Evolutionary conservation across 2,888 invertebrate genomes (phyloP).

Genomic region (Nebria salina): DNA sequence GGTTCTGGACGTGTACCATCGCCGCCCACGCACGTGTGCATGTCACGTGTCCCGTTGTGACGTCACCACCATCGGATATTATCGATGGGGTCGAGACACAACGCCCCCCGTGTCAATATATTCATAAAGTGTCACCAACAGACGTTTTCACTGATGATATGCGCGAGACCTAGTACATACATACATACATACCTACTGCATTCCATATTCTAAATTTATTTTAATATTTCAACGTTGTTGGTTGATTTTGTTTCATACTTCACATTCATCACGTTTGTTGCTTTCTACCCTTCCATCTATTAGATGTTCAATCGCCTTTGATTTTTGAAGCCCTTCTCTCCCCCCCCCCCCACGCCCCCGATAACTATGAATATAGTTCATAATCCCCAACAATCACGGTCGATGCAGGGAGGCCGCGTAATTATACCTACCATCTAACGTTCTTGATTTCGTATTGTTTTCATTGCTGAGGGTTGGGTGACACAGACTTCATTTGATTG

Average conservation of each 20-base stretch:
- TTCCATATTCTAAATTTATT: neutral
- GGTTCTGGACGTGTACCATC: constrained; percentile 20
- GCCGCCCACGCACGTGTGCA: constrained; percentile 42
- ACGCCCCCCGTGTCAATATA: constrained; percentile 54
- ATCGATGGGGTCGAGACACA: constrained; percentile 16
- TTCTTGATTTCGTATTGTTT: neutral
- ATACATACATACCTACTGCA: neutral
- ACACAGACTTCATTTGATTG: neutral
- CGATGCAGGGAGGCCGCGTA: neutral
- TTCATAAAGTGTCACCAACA: constrained; percentile 56
- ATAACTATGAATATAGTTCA: neutral
- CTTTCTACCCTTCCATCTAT: neutral
- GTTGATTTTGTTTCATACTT: no score
- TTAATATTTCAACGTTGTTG: neutral
- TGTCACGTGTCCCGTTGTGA: constrained; percentile 38
- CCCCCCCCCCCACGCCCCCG: neutral
- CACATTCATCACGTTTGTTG: neutral
- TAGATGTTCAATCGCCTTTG: neutral
- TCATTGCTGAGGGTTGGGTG: neutral
- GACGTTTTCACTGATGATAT: constrained; percentile 31
- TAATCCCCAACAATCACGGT: neutral
- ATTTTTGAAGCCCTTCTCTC: neutral
- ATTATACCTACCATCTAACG: neutral
- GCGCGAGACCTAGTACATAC: neutral
- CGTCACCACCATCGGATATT: constrained; percentile 24